Conservation (phyloP, 2,113 vertebrate genomes). For the Psittacula cyanocephala region DNA sequence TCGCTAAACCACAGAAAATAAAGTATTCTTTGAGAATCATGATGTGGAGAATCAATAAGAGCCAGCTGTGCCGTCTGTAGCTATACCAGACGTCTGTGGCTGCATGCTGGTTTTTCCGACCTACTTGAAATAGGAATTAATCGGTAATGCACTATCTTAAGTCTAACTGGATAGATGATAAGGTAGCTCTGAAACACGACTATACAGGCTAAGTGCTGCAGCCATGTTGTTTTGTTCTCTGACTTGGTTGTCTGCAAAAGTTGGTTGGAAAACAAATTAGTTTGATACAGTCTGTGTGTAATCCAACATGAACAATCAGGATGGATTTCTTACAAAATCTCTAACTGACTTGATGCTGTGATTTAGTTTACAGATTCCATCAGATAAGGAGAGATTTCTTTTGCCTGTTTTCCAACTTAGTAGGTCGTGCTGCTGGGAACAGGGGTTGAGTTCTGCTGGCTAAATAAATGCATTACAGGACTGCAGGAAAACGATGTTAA, state of each 20-base stretch:
- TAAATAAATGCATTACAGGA: not conserved
- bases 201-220: not conserved
- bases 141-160: not conserved
- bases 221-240: constrained; percentile 37
- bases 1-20: not conserved
- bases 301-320: fast-evolving
- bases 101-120: not conserved
- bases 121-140: not conserved
- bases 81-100: not conserved
- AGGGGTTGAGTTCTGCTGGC: not conserved
- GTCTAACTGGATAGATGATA: not conserved
- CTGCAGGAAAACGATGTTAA: not conserved
- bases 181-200: not conserved
- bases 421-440: not conserved
- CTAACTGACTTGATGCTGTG: not conserved
- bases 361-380: not conserved
- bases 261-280: not conserved
- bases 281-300: not conserved
- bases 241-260: not conserved
- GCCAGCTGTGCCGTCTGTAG: not conserved
- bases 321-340: not conserved
- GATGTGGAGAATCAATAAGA: not conserved
- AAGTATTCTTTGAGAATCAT: not conserved
- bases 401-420: not conserved
- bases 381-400: not conserved